Evolutionary conservation across 2,888 invertebrate species (phyloP), one percentile per base, ranked within the genome.

Genomic region (Brenthis ino): DNA sequence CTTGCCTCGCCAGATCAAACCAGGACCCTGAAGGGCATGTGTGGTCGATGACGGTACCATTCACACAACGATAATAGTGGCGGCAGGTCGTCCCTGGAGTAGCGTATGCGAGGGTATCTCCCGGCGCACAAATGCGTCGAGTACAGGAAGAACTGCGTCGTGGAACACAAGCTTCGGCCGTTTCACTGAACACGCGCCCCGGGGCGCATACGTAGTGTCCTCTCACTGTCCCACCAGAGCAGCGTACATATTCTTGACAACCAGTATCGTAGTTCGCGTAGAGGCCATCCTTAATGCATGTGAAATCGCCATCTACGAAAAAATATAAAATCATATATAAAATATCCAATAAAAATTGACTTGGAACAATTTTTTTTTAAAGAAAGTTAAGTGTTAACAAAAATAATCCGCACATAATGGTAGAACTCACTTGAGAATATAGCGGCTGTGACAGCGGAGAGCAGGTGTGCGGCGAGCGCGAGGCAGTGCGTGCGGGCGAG

Each of bases 31-130:
- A 82, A 1, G 93, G 93, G 78, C 95, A 95, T 54, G 88, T 83
- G 75, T 89, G 90, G 69, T 94, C 92, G 12, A 85, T 79, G 50
- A 90, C 90, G 12, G 86, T 84, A 54, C 93, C 93, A 75, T 91
- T 89, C 58, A 88, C 85, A 80, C 95, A 95, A 74, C 93, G 91
- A 82, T 94, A 94, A 82, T 94, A 95, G 68, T 91, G 91, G 4
- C 91, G 88, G 78, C 95, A 95, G 56, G 93, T 91, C 24, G 94
- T 93, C 68, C 92, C 93, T 55, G 94, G 94, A 11, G 92, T 85
- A n/a, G 94, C 91, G 80, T 94, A 94, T 53, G 92, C 91, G 55
- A 85, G 79, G 3, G 80, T 73, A 77, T 93, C 93, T 11, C 74
- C 79, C 28, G 84, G 78, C 33, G 85, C 85, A 75, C 93, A 93